Evolutionary conservation across 2,113 vertebrate species (phyloP).

Genomic region (Gobiocypris rarus): DNA sequence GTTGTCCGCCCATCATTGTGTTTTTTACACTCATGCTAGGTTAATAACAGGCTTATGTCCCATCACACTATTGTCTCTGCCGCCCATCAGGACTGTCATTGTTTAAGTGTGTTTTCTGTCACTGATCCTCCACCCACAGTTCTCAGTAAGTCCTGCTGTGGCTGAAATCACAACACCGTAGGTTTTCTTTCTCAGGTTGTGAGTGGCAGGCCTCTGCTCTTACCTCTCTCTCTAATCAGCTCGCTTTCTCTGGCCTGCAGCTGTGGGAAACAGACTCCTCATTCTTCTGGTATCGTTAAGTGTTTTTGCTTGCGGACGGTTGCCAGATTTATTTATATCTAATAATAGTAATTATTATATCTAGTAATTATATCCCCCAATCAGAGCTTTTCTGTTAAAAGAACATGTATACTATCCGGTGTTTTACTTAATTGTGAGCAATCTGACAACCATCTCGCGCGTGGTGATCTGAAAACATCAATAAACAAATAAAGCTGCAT

Average conservation of each 20-base stretch:
- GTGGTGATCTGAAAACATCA: too few relatives aligned
- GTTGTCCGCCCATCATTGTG: background rate
- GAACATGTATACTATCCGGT: too few relatives aligned
- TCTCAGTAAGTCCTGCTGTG: background rate
- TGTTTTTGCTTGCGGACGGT: too few relatives aligned
- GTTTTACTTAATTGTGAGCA: too few relatives aligned
- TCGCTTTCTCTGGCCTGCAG: conserved; percentile 30
- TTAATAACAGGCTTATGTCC: background rate
- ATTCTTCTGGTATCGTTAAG: too few relatives aligned
- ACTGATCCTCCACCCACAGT: conserved; percentile 29
- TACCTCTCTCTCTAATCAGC: conserved; percentile 44
- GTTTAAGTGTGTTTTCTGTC: conserved; percentile 22
- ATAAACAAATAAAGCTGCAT: too few relatives aligned
- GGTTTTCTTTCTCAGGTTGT: background rate
- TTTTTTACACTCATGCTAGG: background rate
- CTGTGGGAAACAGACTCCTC: conserved; percentile 49
- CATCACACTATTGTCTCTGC: background rate
- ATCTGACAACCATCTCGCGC: too few relatives aligned
- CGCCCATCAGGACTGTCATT: background rate
- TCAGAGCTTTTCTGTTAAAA: too few relatives aligned
- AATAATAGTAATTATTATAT: too few relatives aligned
- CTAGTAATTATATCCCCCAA: too few relatives aligned
- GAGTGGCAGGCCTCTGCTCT: conserved; percentile 41
- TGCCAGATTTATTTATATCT: too few relatives aligned
- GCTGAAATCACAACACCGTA: conserved; percentile 14